Evolutionary conservation across 1,140 invertebrate genomes (phyloP), one percentile per base, ranked within the genome.

Genomic region (Heterodera carotae): DNA sequence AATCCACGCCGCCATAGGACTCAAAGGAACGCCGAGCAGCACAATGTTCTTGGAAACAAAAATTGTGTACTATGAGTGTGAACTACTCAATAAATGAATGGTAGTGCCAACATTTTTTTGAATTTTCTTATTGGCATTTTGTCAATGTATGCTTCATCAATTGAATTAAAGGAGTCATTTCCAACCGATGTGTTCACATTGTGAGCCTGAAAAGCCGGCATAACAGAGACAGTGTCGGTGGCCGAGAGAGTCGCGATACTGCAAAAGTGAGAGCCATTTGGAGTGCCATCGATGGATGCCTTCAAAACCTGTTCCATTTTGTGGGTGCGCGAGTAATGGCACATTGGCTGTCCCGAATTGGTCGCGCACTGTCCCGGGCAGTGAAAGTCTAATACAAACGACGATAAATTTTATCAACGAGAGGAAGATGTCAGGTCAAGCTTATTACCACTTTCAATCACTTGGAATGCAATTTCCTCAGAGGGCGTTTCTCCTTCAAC

Each of bases 1-100:
- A 83, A 59, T 83, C 69, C 22, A 83, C 80, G 31, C 75, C 74
- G n/a, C 82, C 82, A 60, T 83, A 83, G 18, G 67, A 27, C 53
- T 84, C 83, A 25, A 82, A 43, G 10, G 59, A 7, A 43, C 75
- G 56, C 53, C 84, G 79, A 15, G 59, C 66, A 22, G 67, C 53
- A 60, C 80, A 81, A 29, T 48, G 34, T 73, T 81, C 80, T 80
- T 33, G 22, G 29, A 72, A 80, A 31, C 7, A 22, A 33, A 75
- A 60, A 76, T 6, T 36, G 69, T 53, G 39, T 12, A 43, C 39
- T 43, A 43, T 43, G 6, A 12, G 39, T 43, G 39, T 43, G 39
- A 12, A 43, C 39, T 43, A 43, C 12, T 43, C 12, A 43, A 43
- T 43, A n/a, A n/a, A n/a, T n/a, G n/a, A n/a, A 8, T 43, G 39